These are phyloP conservation scores for Branchipolynoe longqiensis DNA, from an alignment of 2,888 invertebrate genomes.

Conservation along the genomic window DNA sequence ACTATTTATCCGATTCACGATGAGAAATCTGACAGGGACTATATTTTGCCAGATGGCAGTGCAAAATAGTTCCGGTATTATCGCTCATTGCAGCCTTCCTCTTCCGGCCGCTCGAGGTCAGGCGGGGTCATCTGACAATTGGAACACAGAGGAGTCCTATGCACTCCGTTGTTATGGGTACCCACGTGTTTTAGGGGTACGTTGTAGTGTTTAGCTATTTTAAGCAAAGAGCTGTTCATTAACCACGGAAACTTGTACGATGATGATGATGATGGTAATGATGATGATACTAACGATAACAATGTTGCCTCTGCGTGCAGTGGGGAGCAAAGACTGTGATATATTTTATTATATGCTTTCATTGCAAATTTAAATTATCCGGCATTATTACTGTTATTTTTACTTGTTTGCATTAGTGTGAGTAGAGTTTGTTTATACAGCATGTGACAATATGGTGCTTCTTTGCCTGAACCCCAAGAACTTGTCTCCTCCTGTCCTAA, in stretches of 20 bases:
- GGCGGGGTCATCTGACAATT: no score
- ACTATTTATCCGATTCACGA: no score
- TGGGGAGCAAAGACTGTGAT: conserved; percentile 18
- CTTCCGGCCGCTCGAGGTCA: not conserved
- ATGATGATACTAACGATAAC: not conserved
- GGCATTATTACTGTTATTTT: conserved; percentile 1
- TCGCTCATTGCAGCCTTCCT: not conserved
- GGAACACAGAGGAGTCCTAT: no score
- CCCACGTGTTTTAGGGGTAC: conserved; percentile 7
- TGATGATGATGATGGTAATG: no score
- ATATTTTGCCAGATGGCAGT: no score
- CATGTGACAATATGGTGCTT: conserved; percentile 40
- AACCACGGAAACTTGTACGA: no score
- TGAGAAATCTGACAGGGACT: no score
- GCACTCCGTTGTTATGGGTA: not conserved
- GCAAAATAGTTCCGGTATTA: no score
- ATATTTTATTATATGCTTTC: conserved; percentile 45
- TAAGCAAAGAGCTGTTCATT: conserved; percentile 23
- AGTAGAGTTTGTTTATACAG: conserved; percentile 25
- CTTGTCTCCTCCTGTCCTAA: not conserved
- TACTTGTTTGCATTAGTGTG: not conserved
- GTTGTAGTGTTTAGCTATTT: conserved; percentile 29
- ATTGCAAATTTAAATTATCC: conserved; percentile 27
- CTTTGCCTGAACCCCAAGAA: not conserved
- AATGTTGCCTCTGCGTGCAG: not conserved